phyloP scores from a whole-genome alignment of 2,888 invertebrate genomes.

The Pterostichus madidus region DNA sequence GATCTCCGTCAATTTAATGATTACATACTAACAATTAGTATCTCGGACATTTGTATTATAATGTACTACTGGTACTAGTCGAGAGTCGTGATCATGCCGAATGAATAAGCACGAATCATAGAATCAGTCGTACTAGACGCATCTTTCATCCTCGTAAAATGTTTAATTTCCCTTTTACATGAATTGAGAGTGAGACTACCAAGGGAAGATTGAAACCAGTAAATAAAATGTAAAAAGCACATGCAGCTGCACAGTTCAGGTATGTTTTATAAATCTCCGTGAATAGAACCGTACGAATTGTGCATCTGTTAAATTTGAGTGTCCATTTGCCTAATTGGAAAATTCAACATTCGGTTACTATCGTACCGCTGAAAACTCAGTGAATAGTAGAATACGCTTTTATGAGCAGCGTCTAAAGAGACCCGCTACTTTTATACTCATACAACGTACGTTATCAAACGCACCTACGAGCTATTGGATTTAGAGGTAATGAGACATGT shows the following conservation, averaged over 20 bases:
- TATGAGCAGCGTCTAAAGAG: constrained; percentile 45
- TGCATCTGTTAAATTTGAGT: constrained; percentile 74
- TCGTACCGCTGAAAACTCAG: constrained; percentile 73
- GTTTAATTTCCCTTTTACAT: no score
- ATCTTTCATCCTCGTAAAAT: no score
- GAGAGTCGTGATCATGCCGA: not conserved
- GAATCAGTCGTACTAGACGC: not conserved
- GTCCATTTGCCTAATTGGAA: constrained; percentile 77
- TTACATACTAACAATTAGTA: constrained; percentile 58
- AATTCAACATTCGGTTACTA: constrained; percentile 74
- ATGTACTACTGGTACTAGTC: not conserved
- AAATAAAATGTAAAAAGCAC: constrained; percentile 57
- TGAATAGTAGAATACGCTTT: constrained; percentile 54
- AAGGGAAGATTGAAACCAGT: constrained; percentile 55
- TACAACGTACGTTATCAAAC: no score
- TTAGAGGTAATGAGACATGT: no score
- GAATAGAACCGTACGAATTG: constrained; percentile 58
- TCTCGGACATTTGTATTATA: constrained; percentile 12
- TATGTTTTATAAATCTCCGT: constrained; percentile 59
- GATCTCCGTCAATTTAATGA: constrained; percentile 20
- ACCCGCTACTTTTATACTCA: constrained; percentile 54
- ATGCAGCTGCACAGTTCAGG: constrained; percentile 40
- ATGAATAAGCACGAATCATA: not conserved
- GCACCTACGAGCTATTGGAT: not conserved
- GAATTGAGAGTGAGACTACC: not conserved